A percentile compares a stretch with the other conserved stretches of the same genome.
Evolutionary conservation across 2,797 vertebrate genomes (phyloP).

Genomic region (Leucoraja ocellata): DNA sequence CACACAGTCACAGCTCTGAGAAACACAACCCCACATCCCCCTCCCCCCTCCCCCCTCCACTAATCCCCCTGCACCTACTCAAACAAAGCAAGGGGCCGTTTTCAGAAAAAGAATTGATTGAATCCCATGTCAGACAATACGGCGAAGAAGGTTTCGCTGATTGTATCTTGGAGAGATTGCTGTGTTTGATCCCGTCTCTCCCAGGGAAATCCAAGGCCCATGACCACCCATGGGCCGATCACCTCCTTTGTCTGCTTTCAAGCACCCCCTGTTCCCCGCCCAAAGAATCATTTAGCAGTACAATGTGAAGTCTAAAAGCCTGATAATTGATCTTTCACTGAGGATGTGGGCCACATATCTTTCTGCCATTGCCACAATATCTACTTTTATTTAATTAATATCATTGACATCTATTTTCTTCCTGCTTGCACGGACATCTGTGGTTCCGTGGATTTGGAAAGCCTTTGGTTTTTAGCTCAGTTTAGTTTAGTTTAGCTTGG

Average conservation of each 20-base stretch:
- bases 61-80: not conserved
- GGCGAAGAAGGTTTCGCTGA: constrained; percentile 8
- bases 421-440: not conserved
- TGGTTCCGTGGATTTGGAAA: not conserved
- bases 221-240: constrained; percentile 20
- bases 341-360: not conserved
- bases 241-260: constrained; percentile 18
- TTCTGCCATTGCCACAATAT: not conserved
- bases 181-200: constrained; percentile 30
- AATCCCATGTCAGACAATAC: constrained; percentile 29
- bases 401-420: no score
- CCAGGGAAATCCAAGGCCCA: constrained; percentile 21
- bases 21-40: not conserved
- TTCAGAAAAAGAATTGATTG: constrained; percentile 18
- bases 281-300: not conserved
- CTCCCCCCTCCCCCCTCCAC: not conserved
- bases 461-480: no score
- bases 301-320: not conserved
- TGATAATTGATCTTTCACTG: not conserved
- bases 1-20: not conserved
- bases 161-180: constrained; percentile 10
- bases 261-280: constrained; percentile 27
- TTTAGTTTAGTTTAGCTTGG: no score
- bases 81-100: not conserved
- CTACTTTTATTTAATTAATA: not conserved